These are phyloP conservation scores for Hydrozoanthus gracilis DNA, from an alignment of 92 coral and sea anemone genomes.

Conservation along the genomic window DNA sequence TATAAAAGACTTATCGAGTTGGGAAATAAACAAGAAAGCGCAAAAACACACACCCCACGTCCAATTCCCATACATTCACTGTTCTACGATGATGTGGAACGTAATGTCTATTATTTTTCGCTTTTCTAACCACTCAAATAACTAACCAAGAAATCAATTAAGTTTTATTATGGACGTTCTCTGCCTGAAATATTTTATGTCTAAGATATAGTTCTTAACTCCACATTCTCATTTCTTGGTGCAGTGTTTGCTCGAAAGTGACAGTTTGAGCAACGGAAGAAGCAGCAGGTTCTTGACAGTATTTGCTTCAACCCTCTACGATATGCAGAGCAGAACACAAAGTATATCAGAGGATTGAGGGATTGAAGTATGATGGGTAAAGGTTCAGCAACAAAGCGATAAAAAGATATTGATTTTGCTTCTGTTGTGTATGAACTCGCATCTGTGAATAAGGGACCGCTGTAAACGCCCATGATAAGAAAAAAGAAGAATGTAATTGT, in stretches of 20 bases:
- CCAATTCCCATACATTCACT: too few species aligned
- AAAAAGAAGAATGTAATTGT: background rate
- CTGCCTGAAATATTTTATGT: too few species aligned
- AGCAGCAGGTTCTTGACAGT: background rate
- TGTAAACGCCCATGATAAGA: background rate
- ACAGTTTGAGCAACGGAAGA: background rate
- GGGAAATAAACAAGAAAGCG: too few species aligned
- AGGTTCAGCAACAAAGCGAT: background rate
- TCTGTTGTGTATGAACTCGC: background rate
- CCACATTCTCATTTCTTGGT: background rate
- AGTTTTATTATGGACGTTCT: too few species aligned
- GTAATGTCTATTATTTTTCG: too few species aligned
- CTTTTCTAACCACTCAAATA: too few species aligned
- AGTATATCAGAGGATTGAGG: background rate
- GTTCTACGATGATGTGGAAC: too few species aligned
- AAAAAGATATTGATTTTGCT: too few species aligned
- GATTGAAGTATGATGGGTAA: background rate
- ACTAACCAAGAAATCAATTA: too few species aligned
- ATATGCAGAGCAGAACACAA: background rate
- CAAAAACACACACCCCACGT: too few species aligned
- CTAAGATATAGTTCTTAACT: background rate
- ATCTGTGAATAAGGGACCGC: background rate
- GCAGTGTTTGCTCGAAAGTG: background rate
- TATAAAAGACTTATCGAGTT: too few species aligned
- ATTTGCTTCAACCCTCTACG: background rate